These are phyloP conservation scores for Eulemur rubriventer DNA, from an alignment of 2,797 vertebrate species.

Conservation along the genomic window DNA sequence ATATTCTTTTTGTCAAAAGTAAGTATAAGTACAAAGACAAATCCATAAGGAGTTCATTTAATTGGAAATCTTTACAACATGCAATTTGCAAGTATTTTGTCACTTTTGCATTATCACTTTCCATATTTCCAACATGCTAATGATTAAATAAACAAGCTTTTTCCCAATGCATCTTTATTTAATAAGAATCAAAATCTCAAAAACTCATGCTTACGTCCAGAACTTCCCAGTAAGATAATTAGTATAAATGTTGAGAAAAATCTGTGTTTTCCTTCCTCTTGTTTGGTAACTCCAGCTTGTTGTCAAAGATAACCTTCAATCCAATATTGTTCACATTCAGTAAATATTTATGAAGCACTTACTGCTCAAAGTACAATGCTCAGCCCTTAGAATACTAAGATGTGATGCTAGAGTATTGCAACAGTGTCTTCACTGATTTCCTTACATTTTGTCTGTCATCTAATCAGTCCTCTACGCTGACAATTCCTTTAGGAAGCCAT, in stretches of 20 bases:
- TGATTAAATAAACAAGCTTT: neutral
- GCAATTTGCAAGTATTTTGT: constrained; percentile 10
- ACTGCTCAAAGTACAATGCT: neutral
- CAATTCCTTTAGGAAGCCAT: neutral
- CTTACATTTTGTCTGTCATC: neutral
- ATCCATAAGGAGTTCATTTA: neutral
- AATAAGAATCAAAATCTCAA: neutral
- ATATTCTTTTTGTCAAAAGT: neutral
- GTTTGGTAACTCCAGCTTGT: neutral
- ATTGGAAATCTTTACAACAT: neutral
- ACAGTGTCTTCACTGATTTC: neutral
- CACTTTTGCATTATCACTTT: neutral
- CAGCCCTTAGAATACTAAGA: neutral
- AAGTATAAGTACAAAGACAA: neutral
- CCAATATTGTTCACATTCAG: neutral
- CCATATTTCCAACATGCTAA: neutral
- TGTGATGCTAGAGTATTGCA: neutral
- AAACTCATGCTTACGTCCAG: neutral
- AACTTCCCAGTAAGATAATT: neutral
- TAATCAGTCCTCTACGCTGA: neutral
- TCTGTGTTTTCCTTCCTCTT: neutral
- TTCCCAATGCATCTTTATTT: neutral
- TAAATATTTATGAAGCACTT: neutral
- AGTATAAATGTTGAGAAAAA: constrained; percentile 5
- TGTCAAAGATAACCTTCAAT: neutral